A percentile compares a stretch with the other conserved stretches of the same genome.
phyloP scores from a whole-genome alignment of 2,113 vertebrate genomes.

The Phyllopteryx taeniolatus region DNA sequence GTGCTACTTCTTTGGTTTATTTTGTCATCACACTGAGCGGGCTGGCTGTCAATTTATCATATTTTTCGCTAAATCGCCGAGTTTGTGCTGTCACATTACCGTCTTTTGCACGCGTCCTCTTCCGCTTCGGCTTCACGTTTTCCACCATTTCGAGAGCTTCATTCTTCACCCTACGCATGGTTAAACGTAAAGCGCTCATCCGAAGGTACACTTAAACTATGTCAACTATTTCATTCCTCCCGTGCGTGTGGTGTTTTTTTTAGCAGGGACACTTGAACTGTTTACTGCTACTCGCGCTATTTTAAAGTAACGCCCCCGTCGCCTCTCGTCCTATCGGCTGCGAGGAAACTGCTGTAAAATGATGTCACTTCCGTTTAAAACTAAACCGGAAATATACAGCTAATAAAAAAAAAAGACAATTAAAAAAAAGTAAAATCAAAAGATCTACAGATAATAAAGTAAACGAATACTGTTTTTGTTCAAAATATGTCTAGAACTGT shows the following conservation, averaged over 20 bases:
- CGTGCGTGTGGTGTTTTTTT: neutral
- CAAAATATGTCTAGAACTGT: too few species aligned
- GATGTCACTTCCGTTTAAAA: neutral
- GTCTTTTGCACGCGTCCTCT: conserved; percentile 47
- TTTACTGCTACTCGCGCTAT: conserved; percentile 18
- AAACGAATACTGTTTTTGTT: too few species aligned
- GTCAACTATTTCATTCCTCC: neutral
- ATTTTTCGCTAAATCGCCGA: neutral
- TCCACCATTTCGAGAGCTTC: conserved; percentile 10
- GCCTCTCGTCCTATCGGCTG: conserved; percentile 37
- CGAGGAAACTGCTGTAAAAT: too few species aligned
- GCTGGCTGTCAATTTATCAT: neutral
- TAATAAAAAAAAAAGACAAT: too few species aligned
- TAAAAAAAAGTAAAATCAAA: too few species aligned
- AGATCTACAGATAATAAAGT: too few species aligned
- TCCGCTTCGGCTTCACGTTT: conserved; percentile 29
- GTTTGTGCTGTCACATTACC: conserved; percentile 29
- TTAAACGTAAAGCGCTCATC: conserved; percentile 45
- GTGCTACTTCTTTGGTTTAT: neutral
- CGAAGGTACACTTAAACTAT: accelerated
- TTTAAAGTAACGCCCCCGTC: neutral
- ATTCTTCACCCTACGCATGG: conserved; percentile 25
- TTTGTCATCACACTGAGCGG: neutral
- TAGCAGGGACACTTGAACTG: neutral
- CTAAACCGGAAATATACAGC: neutral